These are phyloP conservation scores for Magallana angulata DNA, from an alignment of 1,140 invertebrate genomes.

Conservation along the genomic window DNA sequence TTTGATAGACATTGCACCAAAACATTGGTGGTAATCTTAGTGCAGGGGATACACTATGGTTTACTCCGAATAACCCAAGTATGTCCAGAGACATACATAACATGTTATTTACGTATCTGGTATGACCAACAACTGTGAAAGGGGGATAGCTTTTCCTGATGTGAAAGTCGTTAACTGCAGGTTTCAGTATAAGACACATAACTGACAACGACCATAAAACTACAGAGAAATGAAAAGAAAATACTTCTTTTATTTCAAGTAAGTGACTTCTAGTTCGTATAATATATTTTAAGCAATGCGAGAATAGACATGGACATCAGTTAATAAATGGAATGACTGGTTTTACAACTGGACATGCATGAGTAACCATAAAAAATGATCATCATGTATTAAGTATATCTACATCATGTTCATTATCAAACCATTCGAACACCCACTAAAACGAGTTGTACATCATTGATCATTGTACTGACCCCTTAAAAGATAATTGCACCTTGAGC, in stretches of 20 bases:
- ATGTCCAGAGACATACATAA: too few species aligned
- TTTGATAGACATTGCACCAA: too few species aligned
- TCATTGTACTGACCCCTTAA: background rate
- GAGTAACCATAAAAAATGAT: background rate
- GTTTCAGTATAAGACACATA: too few species aligned
- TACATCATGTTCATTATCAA: background rate
- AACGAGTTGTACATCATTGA: background rate
- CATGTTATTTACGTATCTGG: too few species aligned
- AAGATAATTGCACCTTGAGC: too few species aligned
- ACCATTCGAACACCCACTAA: background rate
- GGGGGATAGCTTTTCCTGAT: too few species aligned
- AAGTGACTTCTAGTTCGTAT: background rate
- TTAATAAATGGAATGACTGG: background rate
- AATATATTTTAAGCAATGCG: slow-evolving; percentile 8
- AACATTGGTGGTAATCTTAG: too few species aligned
- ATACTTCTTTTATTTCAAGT: background rate
- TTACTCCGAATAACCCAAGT: too few species aligned
- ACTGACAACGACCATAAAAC: too few species aligned
- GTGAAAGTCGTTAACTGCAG: too few species aligned
- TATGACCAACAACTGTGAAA: too few species aligned
- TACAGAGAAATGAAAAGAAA: background rate
- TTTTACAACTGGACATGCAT: background rate
- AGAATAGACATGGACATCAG: background rate
- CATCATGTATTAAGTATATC: background rate
- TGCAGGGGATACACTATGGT: too few species aligned